Conservation (phyloP, 2,888 invertebrate genomes). For the Eurytoma adleriae region DNA sequence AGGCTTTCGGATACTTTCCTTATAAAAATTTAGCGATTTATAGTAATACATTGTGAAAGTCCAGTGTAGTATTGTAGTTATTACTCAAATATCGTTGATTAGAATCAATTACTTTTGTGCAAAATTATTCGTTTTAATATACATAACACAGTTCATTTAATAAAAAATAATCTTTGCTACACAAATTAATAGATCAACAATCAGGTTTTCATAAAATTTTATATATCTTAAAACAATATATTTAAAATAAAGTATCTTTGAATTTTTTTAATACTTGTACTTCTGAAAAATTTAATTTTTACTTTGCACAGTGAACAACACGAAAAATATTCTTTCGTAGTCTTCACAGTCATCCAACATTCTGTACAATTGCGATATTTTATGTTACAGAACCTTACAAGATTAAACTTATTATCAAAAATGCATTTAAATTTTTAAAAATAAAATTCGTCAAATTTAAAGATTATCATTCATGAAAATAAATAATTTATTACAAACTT, state of each 20-base stretch:
- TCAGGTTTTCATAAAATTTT: constrained; percentile 38
- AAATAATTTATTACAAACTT: constrained; percentile 8
- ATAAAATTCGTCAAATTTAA: background rate
- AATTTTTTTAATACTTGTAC: background rate
- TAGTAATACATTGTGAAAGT: constrained; percentile 38
- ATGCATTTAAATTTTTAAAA: constrained; percentile 7
- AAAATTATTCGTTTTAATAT: constrained; percentile 28
- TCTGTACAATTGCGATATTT: constrained; percentile 17
- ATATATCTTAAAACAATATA: constrained; percentile 33
- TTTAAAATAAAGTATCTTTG: constrained; percentile 14
- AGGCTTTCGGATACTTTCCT: constrained; percentile 23
- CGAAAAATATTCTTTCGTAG: background rate
- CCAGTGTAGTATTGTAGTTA: constrained; percentile 47
- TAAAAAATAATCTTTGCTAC: constrained; percentile 31
- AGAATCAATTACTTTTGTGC: constrained; percentile 34
- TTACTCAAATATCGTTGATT: constrained; percentile 43
- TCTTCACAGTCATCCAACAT: constrained; percentile 28
- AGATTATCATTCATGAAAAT: constrained; percentile 16
- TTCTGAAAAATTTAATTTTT: constrained; percentile 9
- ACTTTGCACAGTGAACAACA: constrained; percentile 15
- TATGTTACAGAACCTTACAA: constrained; percentile 17
- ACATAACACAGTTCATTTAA: constrained; percentile 18
- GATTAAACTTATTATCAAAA: constrained; percentile 4
- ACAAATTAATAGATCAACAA: constrained; percentile 57
- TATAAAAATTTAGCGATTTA: constrained; percentile 28